A percentile compares a stretch with the other conserved stretches of the same genome.
phyloP scores from a whole-genome alignment of 2,888 invertebrate species.

The Emmelina monodactyla region DNA sequence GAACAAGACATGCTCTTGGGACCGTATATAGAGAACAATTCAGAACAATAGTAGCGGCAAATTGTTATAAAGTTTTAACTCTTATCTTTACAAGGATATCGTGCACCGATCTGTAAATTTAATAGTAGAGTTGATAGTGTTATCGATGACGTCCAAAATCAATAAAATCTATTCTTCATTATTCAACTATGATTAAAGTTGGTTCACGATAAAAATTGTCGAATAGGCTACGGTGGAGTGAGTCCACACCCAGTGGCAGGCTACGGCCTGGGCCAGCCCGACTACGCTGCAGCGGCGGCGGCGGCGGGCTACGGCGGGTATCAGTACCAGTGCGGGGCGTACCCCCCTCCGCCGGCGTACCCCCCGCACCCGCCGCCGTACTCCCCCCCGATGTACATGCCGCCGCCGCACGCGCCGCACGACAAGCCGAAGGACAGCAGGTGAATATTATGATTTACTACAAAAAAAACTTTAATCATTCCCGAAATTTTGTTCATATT shows the following conservation, averaged over 20 bases:
- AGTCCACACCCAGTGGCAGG: conserved; percentile 82
- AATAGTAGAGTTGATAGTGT: too few relatives aligned
- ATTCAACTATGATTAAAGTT: too few relatives aligned
- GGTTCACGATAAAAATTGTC: too few relatives aligned
- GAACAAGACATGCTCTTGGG: too few relatives aligned
- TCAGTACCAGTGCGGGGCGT: conserved; percentile 65
- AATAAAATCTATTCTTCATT: too few relatives aligned
- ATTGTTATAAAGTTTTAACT: too few relatives aligned
- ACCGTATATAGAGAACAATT: too few relatives aligned
- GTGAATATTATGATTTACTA: conserved; percentile 59
- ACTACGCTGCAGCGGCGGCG: conserved; percentile 80
- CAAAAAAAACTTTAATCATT: conserved; percentile 2
- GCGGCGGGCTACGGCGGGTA: conserved; percentile 71
- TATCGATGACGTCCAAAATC: too few relatives aligned
- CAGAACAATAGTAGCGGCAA: too few relatives aligned
- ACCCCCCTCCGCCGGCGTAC: conserved; percentile 69
- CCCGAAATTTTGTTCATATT: too few relatives aligned
- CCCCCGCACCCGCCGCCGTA: conserved; percentile 76
- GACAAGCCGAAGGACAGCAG: conserved; percentile 80
- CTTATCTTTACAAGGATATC: too few relatives aligned
- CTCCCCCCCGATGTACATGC: conserved; percentile 88
- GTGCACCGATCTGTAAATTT: too few relatives aligned
- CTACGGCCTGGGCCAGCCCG: conserved; percentile 82
- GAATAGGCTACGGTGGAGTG: conserved; percentile 80
- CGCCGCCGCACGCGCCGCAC: conserved; percentile 83